Evolutionary conservation across 1,140 invertebrate species (phyloP).

Genomic region (Tetramorium alpestre): DNA sequence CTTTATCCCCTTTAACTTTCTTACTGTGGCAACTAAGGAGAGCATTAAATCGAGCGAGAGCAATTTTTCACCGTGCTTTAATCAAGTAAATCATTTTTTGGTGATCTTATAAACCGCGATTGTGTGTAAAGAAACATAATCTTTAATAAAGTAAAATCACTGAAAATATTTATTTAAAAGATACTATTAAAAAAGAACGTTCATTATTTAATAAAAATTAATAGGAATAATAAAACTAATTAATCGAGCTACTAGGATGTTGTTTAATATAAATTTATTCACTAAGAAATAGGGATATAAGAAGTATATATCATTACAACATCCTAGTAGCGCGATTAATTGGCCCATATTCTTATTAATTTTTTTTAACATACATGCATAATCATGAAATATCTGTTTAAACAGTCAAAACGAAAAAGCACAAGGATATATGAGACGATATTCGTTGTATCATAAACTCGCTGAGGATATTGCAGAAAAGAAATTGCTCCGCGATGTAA

Average conservation of each 20-base stretch:
- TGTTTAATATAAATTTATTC: too few species aligned
- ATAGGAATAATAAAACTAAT: too few species aligned
- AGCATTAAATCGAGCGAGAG: not conserved
- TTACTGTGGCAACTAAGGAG: not conserved
- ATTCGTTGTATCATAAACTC: conserved; percentile 14
- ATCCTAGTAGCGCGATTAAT: too few species aligned
- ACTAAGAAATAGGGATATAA: too few species aligned
- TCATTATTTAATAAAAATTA: too few species aligned
- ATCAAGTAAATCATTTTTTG: conserved; percentile 20
- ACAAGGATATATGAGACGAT: not conserved
- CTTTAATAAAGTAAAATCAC: not conserved
- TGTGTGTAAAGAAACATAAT: not conserved
- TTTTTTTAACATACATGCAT: not conserved
- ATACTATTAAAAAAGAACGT: too few species aligned
- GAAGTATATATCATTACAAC: too few species aligned
- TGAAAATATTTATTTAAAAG: not conserved
- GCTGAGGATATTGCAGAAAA: conserved; percentile 10
- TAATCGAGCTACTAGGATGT: too few species aligned
- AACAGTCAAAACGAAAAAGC: not conserved
- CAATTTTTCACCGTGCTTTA: not conserved
- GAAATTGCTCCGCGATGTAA: conserved; percentile 40
- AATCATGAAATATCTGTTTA: not conserved
- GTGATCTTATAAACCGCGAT: not conserved
- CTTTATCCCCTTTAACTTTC: conserved; percentile 3
- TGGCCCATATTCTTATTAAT: too few species aligned